Evolutionary conservation across 2,888 invertebrate genomes (phyloP).

Genomic region (Timema cristinae): DNA sequence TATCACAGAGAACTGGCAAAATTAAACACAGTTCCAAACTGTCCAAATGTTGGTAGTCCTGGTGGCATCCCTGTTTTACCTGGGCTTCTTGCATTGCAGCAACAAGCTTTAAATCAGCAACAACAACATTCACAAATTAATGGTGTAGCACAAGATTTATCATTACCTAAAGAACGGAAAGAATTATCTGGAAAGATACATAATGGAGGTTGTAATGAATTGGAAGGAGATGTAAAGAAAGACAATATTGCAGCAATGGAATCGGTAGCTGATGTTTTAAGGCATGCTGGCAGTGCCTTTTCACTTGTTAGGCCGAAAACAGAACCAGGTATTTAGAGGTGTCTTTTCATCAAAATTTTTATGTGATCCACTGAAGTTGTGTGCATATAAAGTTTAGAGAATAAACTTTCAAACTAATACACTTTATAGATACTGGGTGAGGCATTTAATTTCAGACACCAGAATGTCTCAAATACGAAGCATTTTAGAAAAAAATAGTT

Average conservation of each 20-base stretch:
- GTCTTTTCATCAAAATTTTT: neutral
- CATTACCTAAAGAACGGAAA: constrained; percentile 62
- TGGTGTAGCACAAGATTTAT: constrained; percentile 71
- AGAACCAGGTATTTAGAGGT: constrained; percentile 59
- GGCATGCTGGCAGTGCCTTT: constrained; percentile 79
- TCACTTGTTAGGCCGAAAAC: constrained; percentile 82
- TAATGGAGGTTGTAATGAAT: constrained; percentile 36
- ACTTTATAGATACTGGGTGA: too few relatives aligned
- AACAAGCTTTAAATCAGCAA: constrained; percentile 48
- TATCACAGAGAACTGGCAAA: constrained; percentile 92
- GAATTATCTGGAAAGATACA: constrained; percentile 34
- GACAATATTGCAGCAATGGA: constrained; percentile 55
- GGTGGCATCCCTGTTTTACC: constrained; percentile 44
- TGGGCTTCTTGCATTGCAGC: constrained; percentile 72
- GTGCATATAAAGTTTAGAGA: too few relatives aligned
- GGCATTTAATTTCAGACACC: too few relatives aligned
- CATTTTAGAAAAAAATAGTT: too few relatives aligned
- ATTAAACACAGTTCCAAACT: constrained; percentile 52
- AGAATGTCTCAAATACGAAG: too few relatives aligned
- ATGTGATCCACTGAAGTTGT: neutral
- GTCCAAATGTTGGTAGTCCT: constrained; percentile 23
- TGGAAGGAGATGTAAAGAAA: constrained; percentile 30
- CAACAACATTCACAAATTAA: constrained; percentile 51
- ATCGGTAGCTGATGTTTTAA: constrained; percentile 63
- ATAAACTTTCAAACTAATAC: too few relatives aligned